Evolutionary conservation across 2,888 invertebrate species (phyloP).

Genomic region (Brachypterus glaber): DNA sequence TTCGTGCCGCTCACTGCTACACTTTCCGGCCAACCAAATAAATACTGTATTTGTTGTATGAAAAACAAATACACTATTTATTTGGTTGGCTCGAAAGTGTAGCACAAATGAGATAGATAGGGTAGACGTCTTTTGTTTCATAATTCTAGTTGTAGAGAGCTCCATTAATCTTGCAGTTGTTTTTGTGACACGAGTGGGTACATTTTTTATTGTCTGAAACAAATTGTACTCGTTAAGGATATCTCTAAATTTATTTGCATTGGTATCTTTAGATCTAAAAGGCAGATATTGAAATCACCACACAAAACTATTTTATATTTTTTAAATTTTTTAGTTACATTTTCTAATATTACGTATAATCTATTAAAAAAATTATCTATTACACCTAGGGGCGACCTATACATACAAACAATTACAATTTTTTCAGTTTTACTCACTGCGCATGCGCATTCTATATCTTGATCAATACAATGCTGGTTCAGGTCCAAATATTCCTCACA

Average conservation of each 20-base stretch:
- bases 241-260: background rate
- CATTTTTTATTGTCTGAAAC: background rate
- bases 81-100: too few species aligned
- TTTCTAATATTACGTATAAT: background rate
- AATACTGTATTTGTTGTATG: too few species aligned
- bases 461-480: background rate
- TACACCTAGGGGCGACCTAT: background rate
- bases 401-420: background rate
- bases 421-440: background rate
- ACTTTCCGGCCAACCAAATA: too few species aligned
- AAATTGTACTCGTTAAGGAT: background rate
- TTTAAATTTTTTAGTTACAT: background rate
- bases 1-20: too few species aligned
- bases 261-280: background rate
- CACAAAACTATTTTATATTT: background rate
- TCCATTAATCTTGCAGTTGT: too few species aligned
- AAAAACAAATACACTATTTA: too few species aligned
- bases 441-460: background rate
- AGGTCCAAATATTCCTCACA: background rate
- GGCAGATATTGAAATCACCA: background rate
- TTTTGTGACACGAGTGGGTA: background rate
- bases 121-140: too few species aligned
- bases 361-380: background rate
- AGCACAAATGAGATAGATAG: too few species aligned
- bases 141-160: too few species aligned